Evolutionary conservation across 2,113 vertebrate genomes (phyloP), one percentile per base, ranked within the genome.

Genomic region (Thryonomys swinderianus): DNA sequence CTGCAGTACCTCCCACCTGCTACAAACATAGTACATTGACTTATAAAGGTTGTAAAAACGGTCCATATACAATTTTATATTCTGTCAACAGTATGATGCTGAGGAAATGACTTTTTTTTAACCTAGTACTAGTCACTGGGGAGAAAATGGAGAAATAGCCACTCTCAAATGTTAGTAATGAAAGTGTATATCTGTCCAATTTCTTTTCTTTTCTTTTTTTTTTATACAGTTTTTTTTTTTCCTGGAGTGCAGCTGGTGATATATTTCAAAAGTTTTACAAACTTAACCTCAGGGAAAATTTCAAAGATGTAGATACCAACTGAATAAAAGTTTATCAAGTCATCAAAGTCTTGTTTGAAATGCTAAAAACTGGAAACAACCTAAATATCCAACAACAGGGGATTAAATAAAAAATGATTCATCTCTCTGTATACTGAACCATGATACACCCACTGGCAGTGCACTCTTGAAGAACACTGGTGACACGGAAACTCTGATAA

Each of bases 41-140:
- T 88, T 55, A 42, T 27, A n/a, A 88, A 93, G 83, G 53, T n/a
- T 76, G 42, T 76, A 67, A 86, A 95, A 94, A 48, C 32, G 85
- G 1, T 88, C 9, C 57, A 53, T n/a, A n/a, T 81, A 53, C 57
- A 62, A 57, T 48, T 90, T 85, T 76, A 85, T 23, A 32, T 76
- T 84, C 71, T 76, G 45, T 32, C 8, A 55, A 57, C 25, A 67
- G 45, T 42, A 85, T 37, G 25, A 53, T 11, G 74, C 48, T 78
- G 7, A 53, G 48, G 30, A 67, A 11, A 8, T 64, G 53, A 61
- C 84, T 91, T 69, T 79, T 59, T 89, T 87, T 55, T 53, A 25
- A 74, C 51, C 18, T 14, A 40, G 81, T 27, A 67, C 25, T 16
- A n/a, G 74, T 18, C 5, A 3, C 27, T 48, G 16, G 10, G 37